Conservation (phyloP, 2,888 invertebrate genomes). For the Dioctria rufipes region DNA sequence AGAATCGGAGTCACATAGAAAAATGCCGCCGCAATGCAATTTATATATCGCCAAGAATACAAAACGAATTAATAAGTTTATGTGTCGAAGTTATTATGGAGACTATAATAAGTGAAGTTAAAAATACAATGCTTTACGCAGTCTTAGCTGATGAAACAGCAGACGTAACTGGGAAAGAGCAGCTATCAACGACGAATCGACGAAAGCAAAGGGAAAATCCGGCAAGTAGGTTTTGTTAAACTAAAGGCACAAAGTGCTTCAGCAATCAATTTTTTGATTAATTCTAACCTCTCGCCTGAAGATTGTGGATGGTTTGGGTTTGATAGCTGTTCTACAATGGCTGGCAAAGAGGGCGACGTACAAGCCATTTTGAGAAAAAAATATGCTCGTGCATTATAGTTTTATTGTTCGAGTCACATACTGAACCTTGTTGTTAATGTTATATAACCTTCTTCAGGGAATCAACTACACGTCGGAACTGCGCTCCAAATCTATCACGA, state of each 20-base stretch:
- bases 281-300: conserved; percentile 32
- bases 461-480: conserved; percentile 33
- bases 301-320: conserved; percentile 44
- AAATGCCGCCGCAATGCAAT: neutral
- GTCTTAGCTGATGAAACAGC: conserved; percentile 63
- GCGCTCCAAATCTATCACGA: conserved; percentile 33
- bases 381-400: no score
- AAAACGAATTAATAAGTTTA: conserved; percentile 4
- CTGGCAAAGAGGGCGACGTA: neutral
- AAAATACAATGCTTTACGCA: conserved; percentile 58
- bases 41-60: conserved; percentile 16
- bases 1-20: conserved; percentile 7
- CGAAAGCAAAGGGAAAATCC: conserved; percentile 32
- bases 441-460: conserved; percentile 46
- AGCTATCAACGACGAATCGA: no score
- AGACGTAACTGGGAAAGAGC: conserved; percentile 62
- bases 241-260: conserved; percentile 23
- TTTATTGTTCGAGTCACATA: conserved; percentile 21
- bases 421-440: conserved; percentile 22
- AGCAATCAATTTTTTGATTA: conserved; percentile 28
- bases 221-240: conserved; percentile 61
- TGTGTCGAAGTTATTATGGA: conserved; percentile 25
- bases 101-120: no score
- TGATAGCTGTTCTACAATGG: conserved; percentile 42
- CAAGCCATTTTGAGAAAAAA: no score